Percentiles rank a stretch among this genome's conserved stretches.
These are phyloP conservation scores for Calephelis virginiensis DNA, from an alignment of 1,140 invertebrate species.

Conservation along the genomic window DNA sequence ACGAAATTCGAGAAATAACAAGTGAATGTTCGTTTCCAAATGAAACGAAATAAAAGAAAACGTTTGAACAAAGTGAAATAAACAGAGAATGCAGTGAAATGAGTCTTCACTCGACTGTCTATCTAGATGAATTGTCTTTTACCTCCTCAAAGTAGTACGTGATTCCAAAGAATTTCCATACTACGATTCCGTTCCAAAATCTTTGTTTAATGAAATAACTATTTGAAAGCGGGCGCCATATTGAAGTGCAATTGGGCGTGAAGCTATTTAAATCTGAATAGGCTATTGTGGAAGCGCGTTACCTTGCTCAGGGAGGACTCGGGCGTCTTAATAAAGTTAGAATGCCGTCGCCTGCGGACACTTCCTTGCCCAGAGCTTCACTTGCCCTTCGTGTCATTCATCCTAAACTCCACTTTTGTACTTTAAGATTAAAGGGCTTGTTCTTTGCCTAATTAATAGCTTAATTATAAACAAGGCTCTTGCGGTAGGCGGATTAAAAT, in stretches of 20 bases:
- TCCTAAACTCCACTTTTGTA: conserved; percentile 22
- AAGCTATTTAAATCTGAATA: conserved; percentile 78
- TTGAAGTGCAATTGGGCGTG: conserved; percentile 76
- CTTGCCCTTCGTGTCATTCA: conserved; percentile 24
- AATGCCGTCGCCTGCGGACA: conserved; percentile 51
- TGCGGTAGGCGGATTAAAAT: neutral
- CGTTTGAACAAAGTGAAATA: too few species aligned
- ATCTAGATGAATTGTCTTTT: neutral
- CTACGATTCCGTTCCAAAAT: conserved; percentile 38
- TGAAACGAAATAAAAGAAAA: too few species aligned
- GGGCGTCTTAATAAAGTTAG: conserved; percentile 72
- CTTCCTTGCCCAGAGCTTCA: conserved; percentile 32
- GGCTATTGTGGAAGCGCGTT: conserved; percentile 71
- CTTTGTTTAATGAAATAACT: conserved; percentile 75
- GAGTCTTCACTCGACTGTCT: too few species aligned
- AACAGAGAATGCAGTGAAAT: too few species aligned
- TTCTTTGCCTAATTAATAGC: conserved; percentile 6
- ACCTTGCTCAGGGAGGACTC: conserved; percentile 65
- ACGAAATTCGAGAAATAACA: too few species aligned
- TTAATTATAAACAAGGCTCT: neutral
- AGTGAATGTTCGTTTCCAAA: too few species aligned
- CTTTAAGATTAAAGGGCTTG: conserved; percentile 16
- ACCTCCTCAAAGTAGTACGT: neutral
- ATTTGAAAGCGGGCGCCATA: conserved; percentile 61
- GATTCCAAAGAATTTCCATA: conserved; percentile 1